Evolutionary conservation across 2,888 invertebrate genomes (phyloP).

Genomic region (Octonoba sinensis): DNA sequence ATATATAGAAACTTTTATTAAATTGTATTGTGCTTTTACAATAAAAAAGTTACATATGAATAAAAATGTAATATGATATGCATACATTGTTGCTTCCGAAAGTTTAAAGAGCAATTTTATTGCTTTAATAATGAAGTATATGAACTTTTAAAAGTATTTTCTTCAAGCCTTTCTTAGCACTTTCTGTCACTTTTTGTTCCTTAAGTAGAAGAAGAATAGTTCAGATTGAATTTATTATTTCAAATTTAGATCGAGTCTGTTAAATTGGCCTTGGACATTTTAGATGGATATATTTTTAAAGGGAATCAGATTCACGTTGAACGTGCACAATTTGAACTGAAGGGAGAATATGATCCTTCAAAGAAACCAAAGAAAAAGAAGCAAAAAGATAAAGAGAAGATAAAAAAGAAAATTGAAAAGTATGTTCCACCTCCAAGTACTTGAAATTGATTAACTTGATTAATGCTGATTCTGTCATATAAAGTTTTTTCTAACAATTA

Average conservation of each 20-base stretch:
- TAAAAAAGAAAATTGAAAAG: conserved; percentile 93
- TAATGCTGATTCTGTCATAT: neutral
- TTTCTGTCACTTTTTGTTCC: too few species aligned
- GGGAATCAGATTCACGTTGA: conserved; percentile 86
- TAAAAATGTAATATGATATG: too few species aligned
- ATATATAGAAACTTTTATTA: too few species aligned
- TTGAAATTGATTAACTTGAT: neutral
- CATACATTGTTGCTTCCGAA: too few species aligned
- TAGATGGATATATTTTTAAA: conserved; percentile 87
- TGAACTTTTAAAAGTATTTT: too few species aligned
- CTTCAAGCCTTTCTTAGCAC: too few species aligned
- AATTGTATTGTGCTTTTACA: too few species aligned
- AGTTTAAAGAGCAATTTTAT: too few species aligned
- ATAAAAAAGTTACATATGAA: too few species aligned
- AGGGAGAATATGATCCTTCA: conserved; percentile 91
- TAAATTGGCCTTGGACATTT: conserved; percentile 87
- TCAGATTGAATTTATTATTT: conserved; percentile 29
- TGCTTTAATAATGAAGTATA: too few species aligned
- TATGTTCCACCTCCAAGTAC: conserved; percentile 68
- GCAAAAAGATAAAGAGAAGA: conserved; percentile 86
- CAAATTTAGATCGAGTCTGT: conserved; percentile 86
- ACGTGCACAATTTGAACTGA: conserved; percentile 92
- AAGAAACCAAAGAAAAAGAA: conserved; percentile 91
- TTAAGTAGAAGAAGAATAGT: too few species aligned
- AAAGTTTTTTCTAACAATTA: neutral